Base-by-base conservation (phyloP, 2,113 vertebrate genomes). In the Vulpes vulpes region DNA sequence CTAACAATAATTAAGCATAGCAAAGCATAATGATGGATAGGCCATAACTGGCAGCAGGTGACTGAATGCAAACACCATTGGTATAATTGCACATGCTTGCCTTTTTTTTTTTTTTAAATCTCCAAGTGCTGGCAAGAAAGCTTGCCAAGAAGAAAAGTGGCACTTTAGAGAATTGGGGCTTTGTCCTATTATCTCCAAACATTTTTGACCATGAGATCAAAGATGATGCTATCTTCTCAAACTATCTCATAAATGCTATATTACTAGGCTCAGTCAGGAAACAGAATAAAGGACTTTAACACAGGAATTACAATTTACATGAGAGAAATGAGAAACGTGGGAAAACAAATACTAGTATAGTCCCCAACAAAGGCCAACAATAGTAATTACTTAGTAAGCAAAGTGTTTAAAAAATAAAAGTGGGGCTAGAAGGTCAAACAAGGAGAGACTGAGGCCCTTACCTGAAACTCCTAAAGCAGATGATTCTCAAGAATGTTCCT, bases 381-480 rank as follows among this genome's bases (percentile, higher is more conserved):
- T 43, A 43, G 43, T 43, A 43, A 43, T 43, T 43, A 43, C 43
- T 43, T 43, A 43, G 43, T 43, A 43, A 43, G 43, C 43, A 43
- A 43, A 43, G 43, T 43, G 43, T 43, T 43, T 43, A 43, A 43
- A 43, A 43, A 43, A 43, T 43, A 43, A 43, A 43, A 43, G 43
- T 43, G 43, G 43, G 55, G 8, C 27, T n/a, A 62, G 38, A 27
- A 62, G 3, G 35, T 49, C 35, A 62, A 38, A 27, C 43, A n/a
- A 8, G 35, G 4, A 38, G 30, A 59, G 30, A 74, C 8, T 11
- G 9, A 62, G 23, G 4, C 0, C 8, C 3, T 27, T 38, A n/a
- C 22, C 2, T 25, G 38, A 8, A 78, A 10, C 1, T 59, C 0
- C 6, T 19, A 8, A 22, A 30, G 3, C 3, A 38, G 0, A 2